Percentiles rank a stretch among this genome's conserved stretches.
These are phyloP conservation scores for Acheta domesticus DNA, from an alignment of 2,888 invertebrate species.

Conservation along the genomic window DNA sequence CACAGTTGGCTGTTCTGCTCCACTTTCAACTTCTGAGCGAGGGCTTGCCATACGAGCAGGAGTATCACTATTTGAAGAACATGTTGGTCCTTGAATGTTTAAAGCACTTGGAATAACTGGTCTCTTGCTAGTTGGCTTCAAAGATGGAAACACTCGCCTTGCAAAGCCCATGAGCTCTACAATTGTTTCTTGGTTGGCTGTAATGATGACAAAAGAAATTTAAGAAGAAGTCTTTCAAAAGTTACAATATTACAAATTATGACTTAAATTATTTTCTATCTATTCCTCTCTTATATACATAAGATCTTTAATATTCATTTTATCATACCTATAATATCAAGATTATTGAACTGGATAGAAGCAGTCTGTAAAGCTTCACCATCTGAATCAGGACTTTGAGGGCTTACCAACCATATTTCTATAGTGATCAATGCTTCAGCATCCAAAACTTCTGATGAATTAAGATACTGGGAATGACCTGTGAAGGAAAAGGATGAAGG, in stretches of 20 bases:
- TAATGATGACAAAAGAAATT: conserved; percentile 38
- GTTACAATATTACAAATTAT: conserved; percentile 26
- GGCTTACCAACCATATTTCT: conserved; percentile 72
- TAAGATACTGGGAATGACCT: conserved; percentile 24
- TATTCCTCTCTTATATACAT: too few species aligned
- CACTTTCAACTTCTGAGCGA: not conserved
- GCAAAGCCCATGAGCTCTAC: conserved; percentile 89
- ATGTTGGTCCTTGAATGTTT: not conserved
- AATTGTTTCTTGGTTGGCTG: conserved; percentile 92
- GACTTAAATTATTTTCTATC: too few species aligned
- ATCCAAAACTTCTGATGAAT: conserved; percentile 45
- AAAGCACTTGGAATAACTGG: not conserved
- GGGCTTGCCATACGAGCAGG: conserved; percentile 12
- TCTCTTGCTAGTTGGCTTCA: conserved; percentile 38
- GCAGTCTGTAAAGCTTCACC: conserved; percentile 63
- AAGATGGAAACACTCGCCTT: conserved; percentile 63
- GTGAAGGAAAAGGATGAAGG: conserved; percentile 30
- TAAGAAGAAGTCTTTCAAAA: conserved; percentile 26
- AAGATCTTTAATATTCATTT: too few species aligned
- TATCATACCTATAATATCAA: conserved; percentile 82
- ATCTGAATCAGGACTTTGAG: conserved; percentile 51
- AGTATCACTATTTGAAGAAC: not conserved
- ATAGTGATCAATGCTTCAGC: conserved; percentile 73
- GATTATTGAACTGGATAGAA: conserved; percentile 87
- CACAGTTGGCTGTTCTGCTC: not conserved